Conservation (phyloP, 2,888 invertebrate genomes). For the Platycheirus albimanus region DNA sequence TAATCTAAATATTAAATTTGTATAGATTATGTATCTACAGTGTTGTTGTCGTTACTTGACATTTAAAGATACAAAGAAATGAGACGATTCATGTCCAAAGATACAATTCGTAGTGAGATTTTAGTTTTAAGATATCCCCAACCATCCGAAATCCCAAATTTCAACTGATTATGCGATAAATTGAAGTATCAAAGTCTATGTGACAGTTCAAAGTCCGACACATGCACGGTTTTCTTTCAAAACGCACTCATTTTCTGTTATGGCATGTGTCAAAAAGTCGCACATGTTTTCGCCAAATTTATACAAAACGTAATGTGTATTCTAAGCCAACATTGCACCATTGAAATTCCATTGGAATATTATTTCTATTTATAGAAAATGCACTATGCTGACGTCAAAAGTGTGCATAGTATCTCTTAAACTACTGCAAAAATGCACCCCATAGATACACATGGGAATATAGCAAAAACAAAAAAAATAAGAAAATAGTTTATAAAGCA, state of each 20-base stretch:
- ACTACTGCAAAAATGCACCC: slow-evolving; percentile 46
- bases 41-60: too few relatives aligned
- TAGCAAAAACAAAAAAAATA: slow-evolving; percentile 3
- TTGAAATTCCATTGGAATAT: slow-evolving; percentile 68
- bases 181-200: too few relatives aligned
- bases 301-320: slow-evolving; percentile 1
- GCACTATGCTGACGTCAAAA: slow-evolving; percentile 57
- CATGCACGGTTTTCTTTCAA: slow-evolving; percentile 24
- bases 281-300: slow-evolving; percentile 7
- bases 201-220: background rate
- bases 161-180: too few relatives aligned
- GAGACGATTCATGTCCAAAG: background rate
- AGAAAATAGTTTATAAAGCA: background rate
- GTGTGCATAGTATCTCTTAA: slow-evolving; percentile 29
- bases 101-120: too few relatives aligned
- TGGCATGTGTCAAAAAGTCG: slow-evolving; percentile 61
- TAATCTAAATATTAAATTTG: slow-evolving; percentile 43
- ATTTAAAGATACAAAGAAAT: too few relatives aligned
- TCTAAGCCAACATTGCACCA: slow-evolving; percentile 54
- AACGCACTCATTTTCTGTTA: slow-evolving; percentile 17
- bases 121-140: too few relatives aligned
- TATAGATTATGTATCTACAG: too few relatives aligned
- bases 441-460: slow-evolving; percentile 49
- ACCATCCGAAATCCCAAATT: too few relatives aligned
- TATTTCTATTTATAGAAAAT: slow-evolving; percentile 61